A percentile compares a stretch with the other conserved stretches of the same genome.
These are phyloP conservation scores for Mustelus asterias DNA, from an alignment of 2,113 vertebrate species.

Conservation along the genomic window DNA sequence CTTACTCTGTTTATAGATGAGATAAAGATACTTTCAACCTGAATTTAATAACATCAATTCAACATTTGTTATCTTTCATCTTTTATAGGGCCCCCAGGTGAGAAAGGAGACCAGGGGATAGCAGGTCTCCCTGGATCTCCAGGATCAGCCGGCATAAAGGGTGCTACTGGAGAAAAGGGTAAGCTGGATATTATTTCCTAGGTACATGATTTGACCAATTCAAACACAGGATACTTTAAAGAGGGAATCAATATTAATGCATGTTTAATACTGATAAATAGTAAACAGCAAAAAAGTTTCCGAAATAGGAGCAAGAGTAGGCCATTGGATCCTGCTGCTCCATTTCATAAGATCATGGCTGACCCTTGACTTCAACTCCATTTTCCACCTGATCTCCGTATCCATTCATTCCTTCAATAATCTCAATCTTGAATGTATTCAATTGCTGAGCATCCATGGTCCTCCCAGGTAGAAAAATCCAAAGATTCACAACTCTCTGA, in stretches of 20 bases:
- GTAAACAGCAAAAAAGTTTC: not conserved
- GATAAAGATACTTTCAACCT: not conserved
- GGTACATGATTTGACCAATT: not conserved
- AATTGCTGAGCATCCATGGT: no score
- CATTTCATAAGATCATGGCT: not conserved
- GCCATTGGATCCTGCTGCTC: not conserved
- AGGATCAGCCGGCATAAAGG: conserved; percentile 61
- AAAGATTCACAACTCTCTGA: not conserved
- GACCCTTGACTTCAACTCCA: not conserved
- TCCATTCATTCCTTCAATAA: not conserved
- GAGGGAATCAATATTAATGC: not conserved
- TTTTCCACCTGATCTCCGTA: not conserved
- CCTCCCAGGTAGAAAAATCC: not conserved
- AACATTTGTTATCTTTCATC: conserved; percentile 27
- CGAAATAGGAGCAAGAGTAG: not conserved
- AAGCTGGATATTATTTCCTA: conserved; percentile 22
- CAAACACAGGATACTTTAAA: not conserved
- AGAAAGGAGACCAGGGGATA: conserved; percentile 65
- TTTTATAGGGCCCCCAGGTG: conserved; percentile 68
- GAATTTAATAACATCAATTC: not conserved
- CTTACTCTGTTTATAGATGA: not conserved
- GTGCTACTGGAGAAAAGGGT: conserved; percentile 82
- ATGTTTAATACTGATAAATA: not conserved
- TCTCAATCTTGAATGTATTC: not conserved
- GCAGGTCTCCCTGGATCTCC: conserved; percentile 61